Evolutionary conservation across 2,113 vertebrate species (phyloP).

Genomic region (Chloropsis cyanopogon): DNA sequence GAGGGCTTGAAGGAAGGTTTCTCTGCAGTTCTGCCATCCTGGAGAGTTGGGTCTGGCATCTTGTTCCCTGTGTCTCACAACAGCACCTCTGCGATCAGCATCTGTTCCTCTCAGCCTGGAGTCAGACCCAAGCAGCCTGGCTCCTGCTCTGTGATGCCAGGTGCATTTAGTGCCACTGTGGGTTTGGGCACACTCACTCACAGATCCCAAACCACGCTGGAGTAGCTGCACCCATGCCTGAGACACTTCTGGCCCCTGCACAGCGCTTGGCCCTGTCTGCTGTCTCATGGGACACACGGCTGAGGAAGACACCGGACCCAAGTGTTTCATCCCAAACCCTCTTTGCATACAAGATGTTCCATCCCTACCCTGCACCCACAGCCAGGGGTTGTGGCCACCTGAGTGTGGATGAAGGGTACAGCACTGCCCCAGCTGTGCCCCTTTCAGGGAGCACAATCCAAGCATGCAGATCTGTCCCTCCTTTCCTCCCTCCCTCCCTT

Average conservation of each 20-base stretch:
- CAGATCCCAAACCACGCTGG: background rate
- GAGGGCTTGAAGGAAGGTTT: background rate
- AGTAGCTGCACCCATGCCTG: background rate
- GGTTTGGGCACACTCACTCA: background rate
- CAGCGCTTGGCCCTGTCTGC: rapidly evolving
- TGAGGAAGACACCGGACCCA: background rate
- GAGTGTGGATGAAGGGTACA: background rate
- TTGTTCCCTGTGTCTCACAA: rapidly evolving
- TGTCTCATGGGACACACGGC: rapidly evolving
- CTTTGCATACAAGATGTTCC: background rate
- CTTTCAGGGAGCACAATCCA: background rate
- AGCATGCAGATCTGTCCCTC: rapidly evolving
- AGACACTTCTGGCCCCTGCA: background rate
- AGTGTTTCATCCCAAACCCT: background rate
- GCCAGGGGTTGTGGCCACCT: background rate
- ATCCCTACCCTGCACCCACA: background rate
- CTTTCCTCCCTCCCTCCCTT: background rate
- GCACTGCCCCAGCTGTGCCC: background rate
- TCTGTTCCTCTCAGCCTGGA: background rate
- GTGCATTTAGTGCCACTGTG: background rate
- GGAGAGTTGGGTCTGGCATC: background rate
- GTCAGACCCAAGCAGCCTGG: background rate
- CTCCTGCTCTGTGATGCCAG: background rate
- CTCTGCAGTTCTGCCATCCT: background rate
- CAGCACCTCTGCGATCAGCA: background rate